A percentile compares a stretch with the other conserved stretches of the same genome.
Evolutionary conservation across 1,140 invertebrate genomes (phyloP).

Genomic region (Zaprionus capensis): DNA sequence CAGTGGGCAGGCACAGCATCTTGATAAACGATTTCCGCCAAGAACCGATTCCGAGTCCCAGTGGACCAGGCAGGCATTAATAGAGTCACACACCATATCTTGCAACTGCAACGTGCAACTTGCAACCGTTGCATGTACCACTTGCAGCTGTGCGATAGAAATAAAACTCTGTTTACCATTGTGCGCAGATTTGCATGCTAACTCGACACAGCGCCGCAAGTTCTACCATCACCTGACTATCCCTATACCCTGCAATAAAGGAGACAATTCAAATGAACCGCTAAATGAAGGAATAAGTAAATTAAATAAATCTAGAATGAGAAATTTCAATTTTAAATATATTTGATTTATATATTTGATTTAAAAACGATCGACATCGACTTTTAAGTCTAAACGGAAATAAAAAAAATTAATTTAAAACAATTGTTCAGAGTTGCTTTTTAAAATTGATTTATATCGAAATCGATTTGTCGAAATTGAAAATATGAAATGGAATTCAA

Average conservation of each 20-base stretch:
- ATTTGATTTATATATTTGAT: too few relatives aligned
- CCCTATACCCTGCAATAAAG: background rate
- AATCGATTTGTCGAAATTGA: too few relatives aligned
- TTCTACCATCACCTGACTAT: background rate
- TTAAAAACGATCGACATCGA: too few relatives aligned
- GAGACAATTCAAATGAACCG: too few relatives aligned
- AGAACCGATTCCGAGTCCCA: background rate
- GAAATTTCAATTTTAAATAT: too few relatives aligned
- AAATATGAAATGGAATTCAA: too few relatives aligned
- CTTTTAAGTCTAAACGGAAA: too few relatives aligned
- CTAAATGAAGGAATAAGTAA: too few relatives aligned
- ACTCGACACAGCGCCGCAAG: slow-evolving; percentile 6
- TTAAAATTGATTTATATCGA: too few relatives aligned
- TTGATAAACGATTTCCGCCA: slow-evolving; percentile 5
- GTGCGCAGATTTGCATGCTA: slow-evolving; percentile 23
- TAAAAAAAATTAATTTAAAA: too few relatives aligned
- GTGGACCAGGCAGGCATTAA: background rate
- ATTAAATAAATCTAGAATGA: too few relatives aligned
- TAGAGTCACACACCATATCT: background rate
- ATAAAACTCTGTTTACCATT: slow-evolving; percentile 26
- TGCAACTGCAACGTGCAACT: background rate
- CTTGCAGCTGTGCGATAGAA: slow-evolving; percentile 24
- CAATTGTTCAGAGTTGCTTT: too few relatives aligned
- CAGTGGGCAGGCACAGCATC: slow-evolving; percentile 20
- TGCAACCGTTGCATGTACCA: background rate